These are phyloP conservation scores for Tiliacea aurago DNA, from an alignment of 2,888 invertebrate species.

Conservation along the genomic window DNA sequence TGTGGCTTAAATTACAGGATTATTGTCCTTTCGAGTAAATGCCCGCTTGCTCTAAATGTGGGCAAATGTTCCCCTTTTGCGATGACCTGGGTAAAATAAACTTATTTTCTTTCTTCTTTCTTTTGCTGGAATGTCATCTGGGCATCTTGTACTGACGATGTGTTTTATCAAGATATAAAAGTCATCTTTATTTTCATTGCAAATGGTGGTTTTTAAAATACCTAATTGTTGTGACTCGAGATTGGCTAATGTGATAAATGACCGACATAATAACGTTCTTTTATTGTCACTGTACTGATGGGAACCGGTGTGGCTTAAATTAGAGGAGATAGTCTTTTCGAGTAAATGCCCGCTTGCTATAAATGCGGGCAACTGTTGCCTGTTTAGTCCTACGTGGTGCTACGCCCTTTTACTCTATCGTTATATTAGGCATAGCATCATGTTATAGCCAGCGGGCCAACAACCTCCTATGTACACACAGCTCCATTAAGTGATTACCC, in stretches of 20 bases:
- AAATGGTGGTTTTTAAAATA: background rate
- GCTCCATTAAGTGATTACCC: no score
- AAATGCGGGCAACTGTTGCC: no score
- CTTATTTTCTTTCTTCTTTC: background rate
- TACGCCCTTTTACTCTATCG: background rate
- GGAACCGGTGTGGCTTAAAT: constrained; percentile 22
- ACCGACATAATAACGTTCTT: constrained; percentile 55
- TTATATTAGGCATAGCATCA: background rate
- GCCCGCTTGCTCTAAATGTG: background rate
- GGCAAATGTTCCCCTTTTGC: background rate
- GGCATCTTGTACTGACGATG: background rate
- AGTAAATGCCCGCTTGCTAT: background rate
- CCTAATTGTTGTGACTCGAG: constrained; percentile 46
- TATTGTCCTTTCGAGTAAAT: background rate
- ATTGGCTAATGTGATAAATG: constrained; percentile 56
- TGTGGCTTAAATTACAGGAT: constrained; percentile 27
- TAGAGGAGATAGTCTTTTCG: background rate
- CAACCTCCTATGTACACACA: background rate
- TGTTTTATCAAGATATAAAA: background rate
- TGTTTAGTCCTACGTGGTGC: background rate
- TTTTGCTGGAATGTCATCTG: background rate
- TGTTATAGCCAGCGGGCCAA: background rate
- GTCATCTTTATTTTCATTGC: background rate
- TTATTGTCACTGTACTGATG: constrained; percentile 51
- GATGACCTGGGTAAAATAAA: background rate